These are phyloP conservation scores for Helostoma temminkii DNA, from an alignment of 2,797 vertebrate species.

Conservation along the genomic window DNA sequence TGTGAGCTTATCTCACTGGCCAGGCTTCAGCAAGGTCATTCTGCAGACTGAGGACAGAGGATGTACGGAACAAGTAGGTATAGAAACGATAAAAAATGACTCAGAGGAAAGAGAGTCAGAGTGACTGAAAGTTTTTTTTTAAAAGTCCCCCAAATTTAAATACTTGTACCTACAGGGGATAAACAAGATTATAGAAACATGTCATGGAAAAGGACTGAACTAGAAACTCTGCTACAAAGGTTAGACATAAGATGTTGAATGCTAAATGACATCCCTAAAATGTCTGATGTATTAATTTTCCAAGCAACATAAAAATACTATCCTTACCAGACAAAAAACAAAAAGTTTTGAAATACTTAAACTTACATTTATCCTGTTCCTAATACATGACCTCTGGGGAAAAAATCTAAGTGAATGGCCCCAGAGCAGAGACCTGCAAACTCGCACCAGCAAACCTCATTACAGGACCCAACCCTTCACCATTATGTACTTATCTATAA, in stretches of 20 bases:
- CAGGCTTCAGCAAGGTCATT: constrained; percentile 77
- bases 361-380: no score
- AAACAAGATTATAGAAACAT: constrained; percentile 29
- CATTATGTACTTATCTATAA: no score
- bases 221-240: constrained; percentile 33
- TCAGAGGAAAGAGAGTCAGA: constrained; percentile 41
- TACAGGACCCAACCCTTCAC: no score
- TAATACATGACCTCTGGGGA: no score
- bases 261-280: constrained; percentile 12
- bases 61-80: constrained; percentile 49
- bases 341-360: no score
- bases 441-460: no score
- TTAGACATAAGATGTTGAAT: not conserved
- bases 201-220: constrained; percentile 6
- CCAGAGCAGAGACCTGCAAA: no score
- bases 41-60: constrained; percentile 65
- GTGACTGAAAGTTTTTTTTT: constrained; percentile 37
- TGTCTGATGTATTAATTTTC: not conserved
- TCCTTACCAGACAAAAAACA: no score
- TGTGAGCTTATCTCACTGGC: constrained; percentile 78
- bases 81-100: constrained; percentile 46
- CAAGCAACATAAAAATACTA: not conserved
- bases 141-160: constrained; percentile 20
- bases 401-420: no score
- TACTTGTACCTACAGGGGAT: constrained; percentile 3